phyloP scores from a whole-genome alignment of 2,113 vertebrate genomes.

The Sprattus sprattus region DNA sequence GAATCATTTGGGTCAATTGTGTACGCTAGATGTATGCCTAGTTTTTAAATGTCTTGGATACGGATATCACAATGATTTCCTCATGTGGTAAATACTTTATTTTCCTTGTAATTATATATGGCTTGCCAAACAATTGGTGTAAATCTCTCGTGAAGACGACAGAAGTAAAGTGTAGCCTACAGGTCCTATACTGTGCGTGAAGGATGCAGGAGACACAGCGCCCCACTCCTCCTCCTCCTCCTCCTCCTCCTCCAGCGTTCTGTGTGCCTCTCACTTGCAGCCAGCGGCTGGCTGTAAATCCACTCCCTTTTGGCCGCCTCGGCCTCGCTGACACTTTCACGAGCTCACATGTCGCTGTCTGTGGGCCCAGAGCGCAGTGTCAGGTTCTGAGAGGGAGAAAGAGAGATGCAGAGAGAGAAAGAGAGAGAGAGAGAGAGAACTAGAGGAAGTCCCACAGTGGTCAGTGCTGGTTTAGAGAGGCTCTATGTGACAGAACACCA shows the following conservation, averaged over 20 bases:
- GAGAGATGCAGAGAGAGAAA: not conserved
- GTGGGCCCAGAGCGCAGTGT: slow-evolving; percentile 38
- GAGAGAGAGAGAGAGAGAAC: not conserved
- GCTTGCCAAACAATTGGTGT: too few species aligned
- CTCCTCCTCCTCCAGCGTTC: slow-evolving; percentile 26
- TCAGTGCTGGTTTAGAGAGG: slow-evolving; percentile 47
- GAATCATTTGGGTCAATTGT: too few species aligned
- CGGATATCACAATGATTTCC: too few species aligned
- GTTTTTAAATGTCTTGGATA: too few species aligned
- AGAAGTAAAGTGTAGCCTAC: too few species aligned
- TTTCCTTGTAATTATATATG: too few species aligned
- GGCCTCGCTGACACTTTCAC: slow-evolving; percentile 49
- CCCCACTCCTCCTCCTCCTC: slow-evolving; percentile 35
- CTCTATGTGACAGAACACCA: slow-evolving; percentile 39
- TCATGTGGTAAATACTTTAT: too few species aligned
- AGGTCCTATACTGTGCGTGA: too few species aligned
- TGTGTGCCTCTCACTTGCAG: slow-evolving; percentile 36
- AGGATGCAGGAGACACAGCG: slow-evolving; percentile 36
- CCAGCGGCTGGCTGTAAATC: slow-evolving; percentile 49
- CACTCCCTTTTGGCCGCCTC: slow-evolving; percentile 43
- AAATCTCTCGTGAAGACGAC: too few species aligned
- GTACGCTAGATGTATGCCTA: too few species aligned
- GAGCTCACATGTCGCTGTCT: slow-evolving; percentile 47
- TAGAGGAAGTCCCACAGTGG: slow-evolving; percentile 38
- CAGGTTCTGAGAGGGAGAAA: slow-evolving; percentile 33